Base-by-base conservation (phyloP, 2,888 invertebrate genomes). In the Zonitis immaculata region DNA sequence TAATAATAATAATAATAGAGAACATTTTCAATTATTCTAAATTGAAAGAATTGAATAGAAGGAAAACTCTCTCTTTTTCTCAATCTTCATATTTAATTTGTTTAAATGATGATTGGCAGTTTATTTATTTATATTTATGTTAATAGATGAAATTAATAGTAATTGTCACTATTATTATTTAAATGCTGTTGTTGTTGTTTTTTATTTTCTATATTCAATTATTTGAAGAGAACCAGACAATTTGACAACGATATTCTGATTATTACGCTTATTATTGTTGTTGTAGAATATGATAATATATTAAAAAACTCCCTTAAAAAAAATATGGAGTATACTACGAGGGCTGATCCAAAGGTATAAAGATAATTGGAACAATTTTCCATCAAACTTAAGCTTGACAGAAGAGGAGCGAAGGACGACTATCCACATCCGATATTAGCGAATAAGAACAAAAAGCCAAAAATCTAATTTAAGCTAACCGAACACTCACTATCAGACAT, bases 241-340 rank as follows among this genome's bases (percentile, higher is more conserved):
- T 32, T 6, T 14, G 32, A 7, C 32, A 6, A 28, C n/a, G 11
- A 7, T 26, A 7, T 14, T 14, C 12, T 32, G 2, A 2, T 12
- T 32, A 14, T 14, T 32, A 32, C 12, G 6, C 5, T 4, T 35
- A 9, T 14, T 16, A 16, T 14, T 16, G 2, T 35, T 5, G 3
- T 35, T 35, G 16, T 18, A 9, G 35, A 18, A 35, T 16, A 35
- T 35, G 35, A 16, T 35, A 16, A 50, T 46, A 20, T 35, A 50
- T 25, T 50, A 44, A 50, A 50, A 45, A 32, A 16, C 26, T 44
- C 35, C 45, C 50, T 18, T 27, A 45, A 18, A 22, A 22, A 45
- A 18, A 22, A 22, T 5, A 22, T 22, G 3, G 49, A 18, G 48
- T 57, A 56, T 52, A 57, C 56, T 56, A 57, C 47, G 54, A n/a